Evolutionary conservation across 2,888 invertebrate species (phyloP), one percentile per base, ranked within the genome.

Genomic region (Allygus modestus): DNA sequence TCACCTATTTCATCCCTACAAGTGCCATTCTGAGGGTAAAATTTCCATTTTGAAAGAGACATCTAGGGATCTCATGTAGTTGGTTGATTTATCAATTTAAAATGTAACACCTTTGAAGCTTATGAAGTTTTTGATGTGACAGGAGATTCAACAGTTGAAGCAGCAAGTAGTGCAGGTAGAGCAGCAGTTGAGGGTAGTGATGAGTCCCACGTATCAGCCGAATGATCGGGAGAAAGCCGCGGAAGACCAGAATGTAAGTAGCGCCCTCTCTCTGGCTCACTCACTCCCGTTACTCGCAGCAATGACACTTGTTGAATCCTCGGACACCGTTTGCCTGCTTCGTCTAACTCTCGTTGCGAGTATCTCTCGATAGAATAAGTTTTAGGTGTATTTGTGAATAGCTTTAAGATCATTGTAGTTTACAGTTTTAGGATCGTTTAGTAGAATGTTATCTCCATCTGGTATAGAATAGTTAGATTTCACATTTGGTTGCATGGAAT

Each of bases 171-270:
- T 97, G 87, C 94, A 95, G 90, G 96, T 96, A 87, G 97, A 98
- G 91, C 97, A 97, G 90, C 96, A 96, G 90, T 92, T 98, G 89
- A 94, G 97, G 86, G 93, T 94, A 85, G 95, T 96, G 77, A 93
- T 96, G 90, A 96, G 96, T 89, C 97, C 97, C 85, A 95, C 95
- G 88, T 96, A 96, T 91, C 92, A 95, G 90, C 95, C 96, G 86
- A 94, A 95, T 88, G 96, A 97, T 90, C 93, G 96, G 88, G 96
- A 97, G 89, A 94, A 94, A 88, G 96, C 96, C 88, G 92, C 94
- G 87, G 93, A 94, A 89, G 96, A 97, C 90, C 97, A 97, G 93
- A 96, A 97, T 96, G 97, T 97, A 96, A 93, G 95, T 85, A 41
- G 26, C 61, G 33, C 58, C 33, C 58, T 20, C 1, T 17, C 51